Percentiles rank a stretch among this genome's conserved stretches.
These are phyloP conservation scores for Megamerina dolium DNA, from an alignment of 2,888 invertebrate genomes.

Conservation along the genomic window DNA sequence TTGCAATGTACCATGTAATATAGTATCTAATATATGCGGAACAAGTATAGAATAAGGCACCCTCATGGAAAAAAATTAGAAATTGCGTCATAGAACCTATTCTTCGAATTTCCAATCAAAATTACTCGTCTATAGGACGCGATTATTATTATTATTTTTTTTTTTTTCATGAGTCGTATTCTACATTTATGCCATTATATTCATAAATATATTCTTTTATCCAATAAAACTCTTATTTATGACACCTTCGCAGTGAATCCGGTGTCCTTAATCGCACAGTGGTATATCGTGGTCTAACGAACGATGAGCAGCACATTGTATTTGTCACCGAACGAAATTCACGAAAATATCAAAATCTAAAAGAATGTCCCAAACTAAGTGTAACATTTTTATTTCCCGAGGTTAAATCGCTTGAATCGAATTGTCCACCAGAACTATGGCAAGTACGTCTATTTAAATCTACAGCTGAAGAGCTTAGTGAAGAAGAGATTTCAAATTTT, in stretches of 20 bases:
- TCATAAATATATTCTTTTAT: background rate
- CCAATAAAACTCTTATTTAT: background rate
- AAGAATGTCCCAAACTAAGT: conserved; percentile 31
- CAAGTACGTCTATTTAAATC: conserved; percentile 40
- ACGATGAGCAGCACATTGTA: conserved; percentile 26
- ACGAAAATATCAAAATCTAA: conserved; percentile 36
- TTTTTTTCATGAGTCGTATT: too few relatives aligned
- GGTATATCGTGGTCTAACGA: conserved; percentile 35
- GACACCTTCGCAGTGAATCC: conserved; percentile 32
- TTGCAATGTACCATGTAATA: background rate
- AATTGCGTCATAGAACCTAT: too few relatives aligned
- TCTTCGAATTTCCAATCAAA: too few relatives aligned
- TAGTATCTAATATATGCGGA: background rate
- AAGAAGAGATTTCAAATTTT: conserved; percentile 23
- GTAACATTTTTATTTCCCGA: conserved; percentile 30
- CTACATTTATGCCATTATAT: too few relatives aligned
- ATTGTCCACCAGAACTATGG: conserved; percentile 23
- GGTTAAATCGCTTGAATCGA: background rate
- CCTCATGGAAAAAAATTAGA: too few relatives aligned
- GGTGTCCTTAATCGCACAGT: conserved; percentile 41
- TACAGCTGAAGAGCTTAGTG: conserved; percentile 32
- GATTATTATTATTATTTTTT: too few relatives aligned
- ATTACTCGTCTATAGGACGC: too few relatives aligned
- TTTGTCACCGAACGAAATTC: conserved; percentile 40
- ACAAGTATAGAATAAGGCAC: too few relatives aligned